Base-by-base conservation (phyloP, 1,140 invertebrate genomes). In the Hestina assimilis region DNA sequence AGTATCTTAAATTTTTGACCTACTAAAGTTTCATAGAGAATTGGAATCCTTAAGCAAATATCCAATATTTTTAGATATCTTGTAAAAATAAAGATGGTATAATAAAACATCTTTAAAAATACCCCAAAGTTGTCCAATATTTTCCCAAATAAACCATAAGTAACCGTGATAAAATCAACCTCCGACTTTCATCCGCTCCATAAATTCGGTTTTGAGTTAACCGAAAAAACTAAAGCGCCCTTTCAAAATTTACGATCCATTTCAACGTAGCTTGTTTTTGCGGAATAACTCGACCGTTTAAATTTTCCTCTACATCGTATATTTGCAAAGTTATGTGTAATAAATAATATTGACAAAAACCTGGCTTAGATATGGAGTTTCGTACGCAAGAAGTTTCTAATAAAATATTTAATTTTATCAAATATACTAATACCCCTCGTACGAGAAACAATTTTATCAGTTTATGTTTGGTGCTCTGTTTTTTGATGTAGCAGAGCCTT, bases 161-260 rank as follows among this genome's bases (percentile, higher is more conserved):
- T 35, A 57, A 52, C 19, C 19, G 28, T 56, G 53, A 65, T 59
- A 65, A 53, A 65, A 65, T 60, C 62, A 59, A 57, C 57, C 51
- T 47, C 52, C 56, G 48, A 59, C 48, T 64, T 55, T 59, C 52
- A 50, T 63, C 35, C 61, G 57, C 57, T 51, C 56, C 56, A 59
- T 64, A 64, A 65, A 65, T 63, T 59, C 61, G 53, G 35, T 65
- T 60, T 65, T 58, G 54, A 59, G 47, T 59, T 59, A 56, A 60
- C 46, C 57, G 57, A 65, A 65, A 65, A 65, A 60, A 53, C 52
- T 45, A 48, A 59, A 54, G 33, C 53, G 60, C 60, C 38, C 48
- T 19, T 51, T 59, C 55, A 51, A 45, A 55, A 65, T 65, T 65
- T 60, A 65, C 62, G 52, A 65, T 31, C 53, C 41, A 52, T 64